A percentile compares a stretch with the other conserved stretches of the same genome.
phyloP scores from a whole-genome alignment of 2,113 vertebrate species.

The Salvelinus fontinalis region DNA sequence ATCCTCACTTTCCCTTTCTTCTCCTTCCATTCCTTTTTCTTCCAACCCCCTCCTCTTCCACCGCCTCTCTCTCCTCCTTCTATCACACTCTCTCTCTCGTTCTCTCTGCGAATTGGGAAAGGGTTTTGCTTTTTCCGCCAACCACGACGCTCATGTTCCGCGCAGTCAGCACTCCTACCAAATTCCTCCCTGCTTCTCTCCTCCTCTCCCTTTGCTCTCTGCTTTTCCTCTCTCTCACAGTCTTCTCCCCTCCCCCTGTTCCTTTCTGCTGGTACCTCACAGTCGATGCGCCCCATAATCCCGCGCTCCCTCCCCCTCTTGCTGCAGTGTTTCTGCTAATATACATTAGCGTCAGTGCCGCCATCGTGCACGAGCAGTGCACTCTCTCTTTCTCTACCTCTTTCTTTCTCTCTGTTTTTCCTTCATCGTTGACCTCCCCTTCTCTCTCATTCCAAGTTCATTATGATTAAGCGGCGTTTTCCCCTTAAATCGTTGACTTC shows the following conservation, averaged over 20 bases:
- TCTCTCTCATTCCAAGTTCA: conserved; percentile 18
- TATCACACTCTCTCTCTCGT: conserved; percentile 11
- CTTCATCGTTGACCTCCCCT: not conserved
- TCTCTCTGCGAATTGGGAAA: conserved; percentile 51
- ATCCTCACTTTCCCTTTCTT: not conserved
- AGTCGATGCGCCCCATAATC: conserved; percentile 70
- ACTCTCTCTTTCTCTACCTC: conserved; percentile 9
- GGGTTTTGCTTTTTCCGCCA: conserved; percentile 61
- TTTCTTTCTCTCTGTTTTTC: not conserved
- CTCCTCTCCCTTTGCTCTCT: conserved; percentile 5
- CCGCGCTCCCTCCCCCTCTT: conserved; percentile 61
- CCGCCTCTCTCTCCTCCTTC: conserved; percentile 5
- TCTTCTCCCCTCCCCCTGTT: conserved; percentile 31
- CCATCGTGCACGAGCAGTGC: conserved; percentile 28
- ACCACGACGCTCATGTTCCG: conserved; percentile 58
- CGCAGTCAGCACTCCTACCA: conserved; percentile 67
- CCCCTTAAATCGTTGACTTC: conserved; percentile 10
- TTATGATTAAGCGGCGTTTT: conserved; percentile 23
- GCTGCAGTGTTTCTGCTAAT: conserved; percentile 79
- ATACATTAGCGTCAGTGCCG: conserved; percentile 71
- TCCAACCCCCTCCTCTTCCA: not conserved
- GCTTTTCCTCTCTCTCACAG: conserved; percentile 11
- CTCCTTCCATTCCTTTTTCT: not conserved
- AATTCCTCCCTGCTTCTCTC: conserved; percentile 45
- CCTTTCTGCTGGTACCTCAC: conserved; percentile 63